Evolutionary conservation across 1,140 invertebrate species (phyloP).

Genomic region (Trachymyrmex septentrionalis): DNA sequence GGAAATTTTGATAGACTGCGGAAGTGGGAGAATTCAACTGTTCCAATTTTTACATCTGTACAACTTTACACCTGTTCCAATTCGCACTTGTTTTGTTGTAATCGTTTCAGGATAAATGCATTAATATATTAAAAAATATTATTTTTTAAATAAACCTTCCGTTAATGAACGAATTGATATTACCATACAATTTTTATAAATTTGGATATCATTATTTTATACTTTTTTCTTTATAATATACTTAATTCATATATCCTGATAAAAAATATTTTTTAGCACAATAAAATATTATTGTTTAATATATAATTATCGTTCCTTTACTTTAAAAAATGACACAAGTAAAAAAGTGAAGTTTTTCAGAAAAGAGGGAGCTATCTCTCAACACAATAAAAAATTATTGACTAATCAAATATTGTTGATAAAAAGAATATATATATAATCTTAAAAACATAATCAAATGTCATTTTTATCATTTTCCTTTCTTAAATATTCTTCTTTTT

Average conservation of each 20-base stretch:
- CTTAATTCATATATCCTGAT: background rate
- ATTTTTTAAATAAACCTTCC: background rate
- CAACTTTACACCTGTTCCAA: background rate
- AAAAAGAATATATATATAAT: no score
- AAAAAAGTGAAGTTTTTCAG: no score
- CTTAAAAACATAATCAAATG: no score
- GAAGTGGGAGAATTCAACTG: background rate
- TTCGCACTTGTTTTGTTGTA: background rate
- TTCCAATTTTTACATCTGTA: no score
- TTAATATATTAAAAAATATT: background rate
- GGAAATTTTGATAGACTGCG: background rate
- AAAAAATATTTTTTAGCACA: background rate
- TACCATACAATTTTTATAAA: background rate
- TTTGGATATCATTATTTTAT: background rate
- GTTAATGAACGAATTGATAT: background rate
- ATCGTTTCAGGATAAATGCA: background rate
- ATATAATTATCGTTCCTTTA: no score
- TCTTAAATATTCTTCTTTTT: no score
- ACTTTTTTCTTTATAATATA: background rate
- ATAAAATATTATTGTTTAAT: background rate
- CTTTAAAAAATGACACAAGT: no score
- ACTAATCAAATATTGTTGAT: no score
- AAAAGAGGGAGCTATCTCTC: no score
- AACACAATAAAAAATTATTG: no score
- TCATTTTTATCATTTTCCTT: no score